Base-by-base conservation (phyloP, 2,797 vertebrate species). In the Sebastolobus altivelis region DNA sequence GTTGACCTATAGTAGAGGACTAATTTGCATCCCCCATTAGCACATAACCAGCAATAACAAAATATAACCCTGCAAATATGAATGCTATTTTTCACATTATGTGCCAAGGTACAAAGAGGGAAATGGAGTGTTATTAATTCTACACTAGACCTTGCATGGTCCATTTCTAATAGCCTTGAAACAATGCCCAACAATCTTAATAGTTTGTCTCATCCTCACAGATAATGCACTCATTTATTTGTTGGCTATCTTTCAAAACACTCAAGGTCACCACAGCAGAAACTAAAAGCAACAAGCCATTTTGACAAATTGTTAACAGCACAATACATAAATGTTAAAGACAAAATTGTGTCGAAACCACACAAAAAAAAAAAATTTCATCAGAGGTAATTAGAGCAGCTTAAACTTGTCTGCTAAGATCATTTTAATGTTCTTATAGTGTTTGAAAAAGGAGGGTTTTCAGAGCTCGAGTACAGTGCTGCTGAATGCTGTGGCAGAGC, bases 361-460 rank as follows among this genome's bases (percentile, higher is more conserved):
- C 46, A 38, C 10, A 13, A n/a, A 74, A 62, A 56, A 31, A 75
- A 62, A 72, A 61, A 67, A 59, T n/a, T 61, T 72, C 58, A 83
- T 72, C 63, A 59, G 3, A 49, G 46, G 67, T 58, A 67, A 78
- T 46, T 46, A 59, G 72, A 61, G 25, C 72, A 76, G 25, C 54
- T 79, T 73, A 38, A 85, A 75, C 16, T 14, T 49, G 29, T 70
- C 58, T 77, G 78, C 59, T 82, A 4, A 0, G 22, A 80, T 69
- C 20, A 54, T 83, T 78, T 74, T 73, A 87, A 83, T 79, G 61
- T 80, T 84, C 73, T 75, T 72, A 65, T 46, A 31, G 43, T 37
- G 18, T 46, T 29, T 80, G 67, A 31, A 62, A 66, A 68, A 80
- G 46, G 29, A 72, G 68, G 25, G 65, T 60, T 72, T 77, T 77